These are phyloP conservation scores for Girardinichthys multiradiatus DNA, from an alignment of 2,113 vertebrate genomes.

Conservation along the genomic window DNA sequence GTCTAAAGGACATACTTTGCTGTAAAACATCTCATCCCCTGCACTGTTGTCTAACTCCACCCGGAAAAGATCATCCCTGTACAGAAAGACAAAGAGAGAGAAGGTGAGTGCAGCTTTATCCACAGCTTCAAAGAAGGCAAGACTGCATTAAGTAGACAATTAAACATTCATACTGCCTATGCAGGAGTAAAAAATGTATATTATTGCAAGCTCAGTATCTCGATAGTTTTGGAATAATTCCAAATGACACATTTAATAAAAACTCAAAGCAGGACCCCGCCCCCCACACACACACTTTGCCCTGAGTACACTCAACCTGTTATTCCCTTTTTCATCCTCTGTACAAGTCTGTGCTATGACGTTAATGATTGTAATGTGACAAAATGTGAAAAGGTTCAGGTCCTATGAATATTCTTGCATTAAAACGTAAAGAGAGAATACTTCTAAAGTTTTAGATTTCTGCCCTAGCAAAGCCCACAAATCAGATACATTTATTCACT, in stretches of 20 bases:
- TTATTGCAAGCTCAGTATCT: constrained; percentile 27
- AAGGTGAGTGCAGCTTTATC: constrained; percentile 21
- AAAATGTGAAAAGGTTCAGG: not conserved
- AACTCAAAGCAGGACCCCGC: not conserved
- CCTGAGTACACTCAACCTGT: too few relatives aligned
- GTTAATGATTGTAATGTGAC: not conserved
- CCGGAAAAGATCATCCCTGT: constrained; percentile 91
- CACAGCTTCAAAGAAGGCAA: constrained; percentile 11
- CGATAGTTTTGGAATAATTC: constrained; percentile 35
- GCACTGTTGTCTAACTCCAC: constrained; percentile 88
- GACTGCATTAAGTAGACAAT: constrained; percentile 8
- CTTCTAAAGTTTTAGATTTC: not conserved
- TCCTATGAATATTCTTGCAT: not conserved
- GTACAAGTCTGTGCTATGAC: not conserved
- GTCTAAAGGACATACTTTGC: constrained; percentile 82
- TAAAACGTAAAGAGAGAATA: not conserved
- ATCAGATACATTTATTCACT: constrained; percentile 28
- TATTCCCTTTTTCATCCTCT: not conserved
- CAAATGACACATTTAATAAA: constrained; percentile 27
- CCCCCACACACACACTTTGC: not conserved
- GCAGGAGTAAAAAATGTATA: constrained; percentile 9
- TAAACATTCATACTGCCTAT: constrained; percentile 11
- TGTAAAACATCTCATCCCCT: constrained; percentile 89
- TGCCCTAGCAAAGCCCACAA: constrained; percentile 9
- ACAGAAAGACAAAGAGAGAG: constrained; percentile 19